These are phyloP conservation scores for Drosophila incognita DNA, from an alignment of 2,888 invertebrate species.

Conservation along the genomic window DNA sequence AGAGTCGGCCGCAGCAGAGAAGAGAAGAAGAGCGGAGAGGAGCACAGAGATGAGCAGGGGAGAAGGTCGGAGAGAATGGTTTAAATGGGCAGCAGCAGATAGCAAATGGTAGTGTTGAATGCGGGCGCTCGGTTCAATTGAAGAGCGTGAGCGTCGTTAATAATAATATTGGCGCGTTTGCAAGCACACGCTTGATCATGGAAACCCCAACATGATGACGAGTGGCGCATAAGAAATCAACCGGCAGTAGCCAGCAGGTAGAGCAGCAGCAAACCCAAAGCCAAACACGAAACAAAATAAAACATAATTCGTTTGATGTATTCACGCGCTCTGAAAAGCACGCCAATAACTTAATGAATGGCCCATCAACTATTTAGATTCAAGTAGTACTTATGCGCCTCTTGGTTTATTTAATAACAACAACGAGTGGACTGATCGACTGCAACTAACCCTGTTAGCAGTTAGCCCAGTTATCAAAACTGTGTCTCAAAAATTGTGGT, in stretches of 20 bases:
- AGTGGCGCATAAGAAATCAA: constrained; percentile 59
- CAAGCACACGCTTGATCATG: constrained; percentile 40
- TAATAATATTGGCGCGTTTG: constrained; percentile 67
- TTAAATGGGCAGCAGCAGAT: constrained; percentile 7
- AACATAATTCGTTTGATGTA: constrained; percentile 57
- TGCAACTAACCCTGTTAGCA: constrained; percentile 12
- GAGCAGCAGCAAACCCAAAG: constrained; percentile 5
- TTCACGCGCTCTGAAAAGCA: constrained; percentile 70
- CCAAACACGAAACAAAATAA: constrained; percentile 18
- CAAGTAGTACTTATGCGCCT: constrained; percentile 56
- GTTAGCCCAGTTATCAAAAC: not conserved
- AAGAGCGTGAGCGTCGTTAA: constrained; percentile 74
- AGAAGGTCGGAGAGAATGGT: constrained; percentile 3
- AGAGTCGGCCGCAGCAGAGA: not conserved
- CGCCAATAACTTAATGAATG: constrained; percentile 67
- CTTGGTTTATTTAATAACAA: constrained; percentile 40
- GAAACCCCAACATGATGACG: constrained; percentile 47
- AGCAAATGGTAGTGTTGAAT: constrained; percentile 17
- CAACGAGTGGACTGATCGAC: constrained; percentile 7
- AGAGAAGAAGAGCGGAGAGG: not conserved
- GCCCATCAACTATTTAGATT: constrained; percentile 51
- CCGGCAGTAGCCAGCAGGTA: constrained; percentile 34
- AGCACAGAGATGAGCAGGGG: not conserved
- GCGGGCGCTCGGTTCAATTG: constrained; percentile 66
- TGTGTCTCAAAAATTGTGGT: not conserved